Base-by-base conservation (phyloP, 2,113 vertebrate species). In the Notarius quadriscutis region DNA sequence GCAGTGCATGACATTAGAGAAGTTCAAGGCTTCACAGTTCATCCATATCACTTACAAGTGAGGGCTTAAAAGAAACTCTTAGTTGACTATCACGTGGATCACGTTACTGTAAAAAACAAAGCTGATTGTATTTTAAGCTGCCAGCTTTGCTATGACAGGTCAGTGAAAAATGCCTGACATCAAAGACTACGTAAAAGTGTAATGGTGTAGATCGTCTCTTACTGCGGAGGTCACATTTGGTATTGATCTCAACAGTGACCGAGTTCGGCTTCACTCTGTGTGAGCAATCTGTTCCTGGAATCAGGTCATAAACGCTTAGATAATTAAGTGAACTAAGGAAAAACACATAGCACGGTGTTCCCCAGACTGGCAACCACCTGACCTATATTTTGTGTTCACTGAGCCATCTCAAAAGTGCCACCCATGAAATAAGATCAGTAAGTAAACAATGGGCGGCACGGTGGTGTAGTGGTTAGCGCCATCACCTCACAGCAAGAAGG, bases 31-130 rank as follows among this genome's bases (percentile, higher is more conserved):
- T 63, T 84, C 34, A 48, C 78, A 87, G 86, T 87, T 86, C 83
- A 86, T 85, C 87, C 86, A 83, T 69, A 88, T 87, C 83, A 81
- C 69, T 81, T 84, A 86, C 81, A 75, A 77, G 69, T 48, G 34
- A 65, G 63, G 69, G 60, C 72, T 88, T 88, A 88, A 85, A 86
- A 79, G 62, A 77, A 84, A 83, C 84, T 88, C 48, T 87, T 30
- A 48, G 85, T 86, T 75, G 89, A 87, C 83, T 69, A 18, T 75
- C 78, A 69, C 8, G 20, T 71, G 85, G 89, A 84, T 90, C 82
- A 55, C 65, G 82, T 88, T 84, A 84, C 86, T 88, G 89, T 86
- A 84, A 88, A 41, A 90, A 90, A 88, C 87, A 90, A 71, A 74
- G 75, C 82, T 90, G 87, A 90, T 88, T 90, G 89, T 88, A 63